phyloP scores from a whole-genome alignment of 2,113 vertebrate genomes.

The Esox niger region DNA sequence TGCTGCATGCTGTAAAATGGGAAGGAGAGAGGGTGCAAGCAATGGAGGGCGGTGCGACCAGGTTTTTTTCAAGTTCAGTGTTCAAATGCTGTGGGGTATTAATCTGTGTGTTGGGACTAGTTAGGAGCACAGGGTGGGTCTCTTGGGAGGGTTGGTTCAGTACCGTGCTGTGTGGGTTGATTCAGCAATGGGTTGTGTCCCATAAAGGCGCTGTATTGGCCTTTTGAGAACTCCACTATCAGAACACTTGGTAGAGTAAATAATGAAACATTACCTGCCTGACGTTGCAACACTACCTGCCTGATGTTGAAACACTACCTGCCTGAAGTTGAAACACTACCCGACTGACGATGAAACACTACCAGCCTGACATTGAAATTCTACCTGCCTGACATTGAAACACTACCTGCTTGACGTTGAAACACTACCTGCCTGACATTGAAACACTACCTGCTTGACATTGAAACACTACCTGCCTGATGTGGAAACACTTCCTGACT shows the following conservation, averaged over 20 bases:
- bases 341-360: not conserved
- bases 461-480: constrained; percentile 7
- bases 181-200: not conserved
- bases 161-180: not conserved
- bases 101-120: not conserved
- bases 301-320: too few species aligned
- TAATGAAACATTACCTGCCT: constrained; percentile 8
- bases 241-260: not conserved
- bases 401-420: constrained; percentile 9
- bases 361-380: constrained; percentile 8
- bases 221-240: not conserved
- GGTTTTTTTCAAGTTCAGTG: not conserved
- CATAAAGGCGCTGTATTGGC: not conserved
- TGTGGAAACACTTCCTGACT: too few species aligned
- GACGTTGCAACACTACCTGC: too few species aligned
- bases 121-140: not conserved
- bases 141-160: not conserved
- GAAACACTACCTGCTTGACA: not conserved
- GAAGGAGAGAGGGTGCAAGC: not conserved
- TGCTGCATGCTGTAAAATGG: not conserved
- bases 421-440: not conserved
- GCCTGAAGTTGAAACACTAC: constrained; percentile 9
- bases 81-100: constrained; percentile 19
- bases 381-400: not conserved
- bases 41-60: not conserved